These are phyloP conservation scores for Orchestes rusci DNA, from an alignment of 2,888 invertebrate species.

Conservation along the genomic window DNA sequence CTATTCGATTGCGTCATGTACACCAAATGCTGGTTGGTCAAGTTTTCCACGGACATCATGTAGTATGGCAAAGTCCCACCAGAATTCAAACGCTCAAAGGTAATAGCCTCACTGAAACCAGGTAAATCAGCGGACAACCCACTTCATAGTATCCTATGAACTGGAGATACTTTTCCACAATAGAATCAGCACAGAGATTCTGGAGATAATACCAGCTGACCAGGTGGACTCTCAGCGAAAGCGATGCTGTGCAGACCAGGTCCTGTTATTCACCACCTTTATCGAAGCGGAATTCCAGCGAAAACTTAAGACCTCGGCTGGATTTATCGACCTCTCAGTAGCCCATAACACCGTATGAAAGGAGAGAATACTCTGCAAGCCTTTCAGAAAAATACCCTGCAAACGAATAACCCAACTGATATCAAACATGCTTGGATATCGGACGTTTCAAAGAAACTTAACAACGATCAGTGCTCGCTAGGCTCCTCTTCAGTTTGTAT, in stretches of 20 bases:
- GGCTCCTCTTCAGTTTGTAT: conserved; percentile 1
- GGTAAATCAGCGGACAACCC: conserved; percentile 1
- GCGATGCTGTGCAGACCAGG: conserved; percentile 5
- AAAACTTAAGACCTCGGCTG: conserved; percentile 15
- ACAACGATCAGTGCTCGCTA: conserved; percentile 10
- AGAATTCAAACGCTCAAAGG: no score
- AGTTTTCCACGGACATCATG: conserved; percentile 7
- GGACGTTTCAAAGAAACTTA: conserved; percentile 16
- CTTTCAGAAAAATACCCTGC: no score
- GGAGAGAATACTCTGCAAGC: conserved; percentile 18
- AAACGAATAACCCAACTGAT: no score
- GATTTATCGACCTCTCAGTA: conserved; percentile 19
- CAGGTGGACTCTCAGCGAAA: conserved; percentile 2
- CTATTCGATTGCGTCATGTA: conserved; percentile 2
- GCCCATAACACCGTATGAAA: no score
- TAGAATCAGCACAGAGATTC: conserved; percentile 1
- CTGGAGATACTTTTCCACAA: conserved; percentile 2
- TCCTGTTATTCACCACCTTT: conserved; percentile 1
- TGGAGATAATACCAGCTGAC: not conserved
- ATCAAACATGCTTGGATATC: conserved; percentile 16
- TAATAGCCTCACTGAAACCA: no score
- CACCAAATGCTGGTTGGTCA: no score
- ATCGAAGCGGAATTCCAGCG: no score
- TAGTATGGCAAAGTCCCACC: no score
- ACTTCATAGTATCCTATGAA: not conserved